Base-by-base conservation (phyloP, 2,888 invertebrate genomes). In the Perizoma flavofasciatum region DNA sequence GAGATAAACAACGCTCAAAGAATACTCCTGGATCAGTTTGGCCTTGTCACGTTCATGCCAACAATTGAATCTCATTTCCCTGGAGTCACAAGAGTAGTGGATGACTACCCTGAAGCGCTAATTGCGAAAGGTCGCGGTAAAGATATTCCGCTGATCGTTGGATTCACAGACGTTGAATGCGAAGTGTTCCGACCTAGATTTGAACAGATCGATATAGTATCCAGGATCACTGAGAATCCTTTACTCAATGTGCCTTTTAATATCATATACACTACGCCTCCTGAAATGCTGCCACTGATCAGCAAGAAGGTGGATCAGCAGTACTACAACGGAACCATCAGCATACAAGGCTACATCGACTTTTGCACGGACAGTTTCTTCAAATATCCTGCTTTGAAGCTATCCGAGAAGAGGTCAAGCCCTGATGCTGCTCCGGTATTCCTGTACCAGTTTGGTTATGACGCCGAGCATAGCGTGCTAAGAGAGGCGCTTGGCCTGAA, bases 381-480 rank as follows among this genome's bases (percentile, higher is more conserved):
- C 69, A 69, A 79, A 56, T 86, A 89, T 46, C 85, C 89, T 0
- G 83, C 88, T 6, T 43, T 89, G 43, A 83, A 80, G 49, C 45
- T 86, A 47, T 81, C 82, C 0, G 66, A 77, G 61, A 67, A 59
- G 43, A 72, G 84, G 32, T 69, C 72, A 7, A 61, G 61, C 8
- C 66, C 61, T 7, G 72, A 66, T 0, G 86, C 83, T 4, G 88
- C 90, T 4, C 89, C 93, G 0, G 85, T 92, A 1, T 94, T 83
- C 62, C 74, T 94, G 70, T 94, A 94, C 73, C 84, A 92, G 65
- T 94, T 93, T 69, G 81, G 89, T 5, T 94, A 92, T 61, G 85
- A 92, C 35, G 88, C 92, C 0, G 82, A 88, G 6, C 71, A 86
- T 59, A 93, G 92, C 37, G 78, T 91, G 1, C 82, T 93, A 50